Evolutionary conservation across 2,888 invertebrate species (phyloP).

Genomic region (Cotesia congregata): DNA sequence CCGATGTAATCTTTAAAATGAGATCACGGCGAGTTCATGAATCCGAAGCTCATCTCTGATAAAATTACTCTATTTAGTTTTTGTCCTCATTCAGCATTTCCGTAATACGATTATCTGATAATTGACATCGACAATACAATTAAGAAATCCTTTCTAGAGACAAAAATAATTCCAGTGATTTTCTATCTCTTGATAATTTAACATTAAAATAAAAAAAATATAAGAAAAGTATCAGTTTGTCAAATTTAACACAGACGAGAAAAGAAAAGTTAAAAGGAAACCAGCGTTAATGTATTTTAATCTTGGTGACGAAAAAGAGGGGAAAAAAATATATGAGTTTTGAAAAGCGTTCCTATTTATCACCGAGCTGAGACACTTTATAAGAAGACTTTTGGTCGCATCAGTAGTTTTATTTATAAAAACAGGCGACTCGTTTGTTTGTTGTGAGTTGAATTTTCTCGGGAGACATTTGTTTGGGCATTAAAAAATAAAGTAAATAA

Average conservation of each 20-base stretch:
- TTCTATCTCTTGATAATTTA: no score
- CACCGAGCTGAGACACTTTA: not conserved
- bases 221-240: no score
- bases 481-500: not conserved
- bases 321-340: not conserved
- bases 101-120: not conserved
- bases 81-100: not conserved
- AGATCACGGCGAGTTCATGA: constrained; percentile 60
- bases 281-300: no score
- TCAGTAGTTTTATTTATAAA: not conserved
- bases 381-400: not conserved
- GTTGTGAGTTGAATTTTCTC: not conserved
- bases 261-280: no score
- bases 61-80: constrained; percentile 14
- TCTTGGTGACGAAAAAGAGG: no score
- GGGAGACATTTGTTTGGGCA: not conserved
- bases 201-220: no score
- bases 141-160: not conserved
- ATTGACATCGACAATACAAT: not conserved
- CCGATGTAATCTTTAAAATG: constrained; percentile 58
- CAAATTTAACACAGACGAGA: no score
- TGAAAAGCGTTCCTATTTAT: not conserved
- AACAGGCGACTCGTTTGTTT: not conserved
- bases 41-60: constrained; percentile 38
- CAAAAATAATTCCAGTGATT: not conserved